Conservation (phyloP, 1,140 invertebrate genomes). For the Caenorhabditis brenneri region DNA sequence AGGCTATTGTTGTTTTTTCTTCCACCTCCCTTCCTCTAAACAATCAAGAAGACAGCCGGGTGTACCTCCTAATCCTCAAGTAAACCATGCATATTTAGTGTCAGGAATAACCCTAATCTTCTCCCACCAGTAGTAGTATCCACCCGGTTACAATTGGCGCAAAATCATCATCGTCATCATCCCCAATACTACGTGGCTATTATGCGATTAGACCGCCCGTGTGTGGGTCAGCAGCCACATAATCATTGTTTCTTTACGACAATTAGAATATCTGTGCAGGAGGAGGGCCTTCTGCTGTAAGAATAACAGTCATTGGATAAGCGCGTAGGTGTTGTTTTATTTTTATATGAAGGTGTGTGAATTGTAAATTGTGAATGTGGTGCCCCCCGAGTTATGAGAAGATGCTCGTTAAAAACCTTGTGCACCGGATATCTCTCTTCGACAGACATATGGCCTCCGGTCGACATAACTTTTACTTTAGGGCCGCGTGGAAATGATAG, state of each 20-base stretch:
- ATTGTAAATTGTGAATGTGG: not conserved
- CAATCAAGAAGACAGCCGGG: not conserved
- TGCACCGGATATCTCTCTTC: not conserved
- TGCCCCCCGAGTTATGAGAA: not conserved
- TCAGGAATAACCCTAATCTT: not conserved
- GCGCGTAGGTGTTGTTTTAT: not conserved
- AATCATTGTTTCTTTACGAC: slow-evolving; percentile 18
- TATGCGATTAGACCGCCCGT: slow-evolving; percentile 30
- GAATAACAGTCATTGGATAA: too few species aligned
- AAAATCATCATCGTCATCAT: too few species aligned
- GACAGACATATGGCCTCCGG: slow-evolving; percentile 14
- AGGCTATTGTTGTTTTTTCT: too few species aligned
- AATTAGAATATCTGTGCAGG: not conserved
- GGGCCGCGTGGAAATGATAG: not conserved
- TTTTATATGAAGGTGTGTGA: not conserved
- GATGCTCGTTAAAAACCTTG: slow-evolving; percentile 31
- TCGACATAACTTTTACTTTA: slow-evolving; percentile 41
- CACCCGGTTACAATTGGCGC: not conserved
- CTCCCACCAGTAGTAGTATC: not conserved
- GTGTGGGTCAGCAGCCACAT: too few species aligned
- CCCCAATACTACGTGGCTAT: not conserved
- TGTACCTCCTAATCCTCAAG: slow-evolving; percentile 16
- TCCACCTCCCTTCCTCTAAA: not conserved
- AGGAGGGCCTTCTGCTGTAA: too few species aligned
- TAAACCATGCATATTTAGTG: slow-evolving; percentile 16